Conservation (phyloP, 2,113 vertebrate genomes). For the Nestor notabilis region DNA sequence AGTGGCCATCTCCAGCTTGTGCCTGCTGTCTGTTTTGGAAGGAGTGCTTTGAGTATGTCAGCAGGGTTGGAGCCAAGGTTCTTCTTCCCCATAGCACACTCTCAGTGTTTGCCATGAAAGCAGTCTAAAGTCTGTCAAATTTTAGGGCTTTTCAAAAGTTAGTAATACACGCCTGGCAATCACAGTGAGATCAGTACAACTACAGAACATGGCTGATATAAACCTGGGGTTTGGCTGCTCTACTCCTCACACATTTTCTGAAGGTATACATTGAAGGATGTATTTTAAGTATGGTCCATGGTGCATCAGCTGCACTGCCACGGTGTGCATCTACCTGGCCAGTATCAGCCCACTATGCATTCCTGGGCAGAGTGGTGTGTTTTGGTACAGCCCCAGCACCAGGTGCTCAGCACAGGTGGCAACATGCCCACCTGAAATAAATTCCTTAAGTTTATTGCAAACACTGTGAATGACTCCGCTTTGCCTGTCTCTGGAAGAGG, state of each 20-base stretch:
- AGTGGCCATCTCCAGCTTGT: background rate
- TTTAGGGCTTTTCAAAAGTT: background rate
- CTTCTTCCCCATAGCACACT: background rate
- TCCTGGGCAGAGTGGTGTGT: background rate
- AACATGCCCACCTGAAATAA: background rate
- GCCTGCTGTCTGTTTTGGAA: background rate
- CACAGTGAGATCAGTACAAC: background rate
- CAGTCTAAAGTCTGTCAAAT: background rate
- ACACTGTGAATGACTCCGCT: background rate
- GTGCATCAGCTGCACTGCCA: background rate
- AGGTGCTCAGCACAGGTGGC: background rate
- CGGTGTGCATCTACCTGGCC: background rate
- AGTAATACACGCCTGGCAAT: background rate
- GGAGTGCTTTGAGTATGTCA: background rate
- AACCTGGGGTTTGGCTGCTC: rapidly evolving
- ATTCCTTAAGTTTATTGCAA: background rate
- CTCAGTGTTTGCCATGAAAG: background rate
- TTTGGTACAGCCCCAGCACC: background rate
- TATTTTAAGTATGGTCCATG: background rate
- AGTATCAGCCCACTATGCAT: background rate
- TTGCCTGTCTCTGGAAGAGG: background rate
- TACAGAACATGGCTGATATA: rapidly evolving
- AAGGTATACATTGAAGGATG: background rate
- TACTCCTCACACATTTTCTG: background rate
- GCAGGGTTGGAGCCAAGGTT: background rate